Evolutionary conservation across 1,140 invertebrate genomes (phyloP).

Genomic region (Kradibia gibbosae): DNA sequence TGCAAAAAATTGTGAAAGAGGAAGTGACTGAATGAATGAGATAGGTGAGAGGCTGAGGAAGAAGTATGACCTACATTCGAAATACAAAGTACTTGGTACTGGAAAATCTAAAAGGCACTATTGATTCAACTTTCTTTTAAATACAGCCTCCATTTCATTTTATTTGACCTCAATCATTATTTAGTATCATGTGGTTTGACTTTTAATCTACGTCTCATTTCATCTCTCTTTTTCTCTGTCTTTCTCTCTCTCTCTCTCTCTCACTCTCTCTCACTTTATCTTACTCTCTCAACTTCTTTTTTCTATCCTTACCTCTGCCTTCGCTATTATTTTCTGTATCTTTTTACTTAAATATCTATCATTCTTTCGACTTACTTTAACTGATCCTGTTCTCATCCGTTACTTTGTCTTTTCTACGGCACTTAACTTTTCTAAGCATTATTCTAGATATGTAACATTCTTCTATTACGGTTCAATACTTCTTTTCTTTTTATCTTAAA

Average conservation of each 20-base stretch:
- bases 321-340: neutral
- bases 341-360: neutral
- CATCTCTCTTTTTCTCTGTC: neutral
- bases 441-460: neutral
- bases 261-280: neutral
- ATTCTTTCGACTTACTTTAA: neutral
- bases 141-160: conserved; percentile 69
- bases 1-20: neutral
- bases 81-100: conserved; percentile 42
- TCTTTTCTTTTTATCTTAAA: neutral
- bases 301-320: neutral
- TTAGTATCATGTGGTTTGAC: conserved; percentile 20
- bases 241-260: neutral
- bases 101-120: conserved; percentile 58
- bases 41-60: conserved; percentile 49
- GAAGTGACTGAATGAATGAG: conserved; percentile 39
- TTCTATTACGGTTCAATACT: neutral
- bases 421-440: neutral
- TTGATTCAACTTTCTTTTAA: conserved; percentile 69
- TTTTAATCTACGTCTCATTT: conserved; percentile 1
- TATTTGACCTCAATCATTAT: conserved; percentile 59
- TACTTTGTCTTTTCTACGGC: neutral
- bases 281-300: neutral
- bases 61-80: conserved; percentile 66
- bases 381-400: neutral